These are phyloP conservation scores for Nanger granti DNA, from an alignment of 2,113 vertebrate species.

Conservation along the genomic window DNA sequence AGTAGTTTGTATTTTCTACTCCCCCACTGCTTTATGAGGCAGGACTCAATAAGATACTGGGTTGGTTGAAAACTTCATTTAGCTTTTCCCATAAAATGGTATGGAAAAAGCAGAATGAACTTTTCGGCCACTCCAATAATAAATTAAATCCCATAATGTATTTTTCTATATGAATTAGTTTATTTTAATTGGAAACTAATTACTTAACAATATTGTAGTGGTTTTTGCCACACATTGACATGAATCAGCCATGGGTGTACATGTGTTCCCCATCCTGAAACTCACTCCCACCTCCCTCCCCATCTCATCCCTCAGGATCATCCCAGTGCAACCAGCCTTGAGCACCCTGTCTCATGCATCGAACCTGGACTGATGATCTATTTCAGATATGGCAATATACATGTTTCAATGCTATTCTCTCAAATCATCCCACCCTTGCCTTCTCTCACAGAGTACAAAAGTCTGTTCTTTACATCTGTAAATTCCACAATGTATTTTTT, in stretches of 20 bases:
- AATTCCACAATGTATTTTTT: neutral
- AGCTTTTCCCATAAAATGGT: too few species aligned
- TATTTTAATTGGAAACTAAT: neutral
- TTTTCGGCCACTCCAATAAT: neutral
- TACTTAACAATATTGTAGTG: neutral
- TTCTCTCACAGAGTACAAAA: neutral
- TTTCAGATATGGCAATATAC: neutral
- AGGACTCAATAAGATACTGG: neutral
- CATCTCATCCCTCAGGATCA: neutral
- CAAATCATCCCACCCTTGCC: neutral
- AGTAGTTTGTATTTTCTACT: neutral
- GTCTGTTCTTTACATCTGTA: neutral
- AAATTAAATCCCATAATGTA: neutral
- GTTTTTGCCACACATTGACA: neutral
- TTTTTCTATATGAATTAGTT: neutral
- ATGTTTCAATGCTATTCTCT: neutral
- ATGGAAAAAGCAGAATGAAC: neutral
- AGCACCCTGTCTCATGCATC: neutral
- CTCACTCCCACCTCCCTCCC: neutral
- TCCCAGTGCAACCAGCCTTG: neutral
- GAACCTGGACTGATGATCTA: neutral
- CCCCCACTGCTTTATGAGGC: neutral
- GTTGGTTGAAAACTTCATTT: neutral
- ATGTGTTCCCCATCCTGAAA: neutral
- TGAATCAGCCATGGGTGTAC: neutral